Base-by-base conservation (phyloP, 2,888 invertebrate species). In the Brachylomia viminalis region DNA sequence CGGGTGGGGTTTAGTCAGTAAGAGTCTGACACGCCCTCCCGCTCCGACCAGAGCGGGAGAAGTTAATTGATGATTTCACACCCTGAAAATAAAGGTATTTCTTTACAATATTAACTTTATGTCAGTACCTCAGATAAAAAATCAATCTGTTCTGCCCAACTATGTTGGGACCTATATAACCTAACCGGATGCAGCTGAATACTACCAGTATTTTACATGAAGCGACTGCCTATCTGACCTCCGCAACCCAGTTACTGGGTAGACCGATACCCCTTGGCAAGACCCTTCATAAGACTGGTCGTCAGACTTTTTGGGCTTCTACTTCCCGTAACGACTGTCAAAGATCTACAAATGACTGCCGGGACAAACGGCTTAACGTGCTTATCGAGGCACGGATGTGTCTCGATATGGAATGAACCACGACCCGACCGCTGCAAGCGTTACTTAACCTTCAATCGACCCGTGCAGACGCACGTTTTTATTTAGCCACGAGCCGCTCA, bases 401-500 rank as follows among this genome's bases (percentile, higher is more conserved):
- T 42, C 27, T 45, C 11, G 2, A 23, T 8, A 47, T 27, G 20
- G 7, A 65, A 27, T 11, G 20, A 0, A 27, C 27, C 23, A 30
- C 7, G 8, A 23, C 13, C 4, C 8, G 20, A 47, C 27, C 20
- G 2, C 23, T 11, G 8, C 8, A 30, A 65, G 20, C 13, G 7
- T 47, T 30, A 13, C 20, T 10, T 15, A 20, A 30, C 65, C 23
- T 30, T 47, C 23, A 5, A 23, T 30, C 2, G 13, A 65, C 8
- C 27, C 11, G 1, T 0, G 10, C 0, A 10, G 27, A 0, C 13
- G 27, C 20, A 0, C 13, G 27, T 27, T 66, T 15, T 15, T 15
- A 66, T 47, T 65, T 30, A 65, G 2, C 47, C 0, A 49, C 15
- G 15, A 66, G 8, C 2, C 47, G 5, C 23, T 23, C 30, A 15